phyloP scores from a whole-genome alignment of 2,797 vertebrate genomes.

The Harpagifer antarcticus region DNA sequence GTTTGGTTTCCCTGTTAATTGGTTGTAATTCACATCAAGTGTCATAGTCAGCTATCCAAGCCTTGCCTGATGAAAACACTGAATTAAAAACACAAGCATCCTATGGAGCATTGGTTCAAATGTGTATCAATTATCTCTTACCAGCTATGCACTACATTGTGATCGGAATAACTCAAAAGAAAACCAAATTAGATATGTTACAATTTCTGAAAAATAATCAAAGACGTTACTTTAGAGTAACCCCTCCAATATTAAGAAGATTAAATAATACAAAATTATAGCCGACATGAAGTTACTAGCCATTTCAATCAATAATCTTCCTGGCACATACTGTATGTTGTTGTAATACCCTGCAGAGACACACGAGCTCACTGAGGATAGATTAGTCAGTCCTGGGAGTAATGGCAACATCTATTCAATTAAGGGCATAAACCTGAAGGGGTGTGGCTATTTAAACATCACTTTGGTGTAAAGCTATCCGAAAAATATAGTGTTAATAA shows the following conservation, averaged over 20 bases:
- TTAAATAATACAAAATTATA: not conserved
- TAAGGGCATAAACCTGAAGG: no score
- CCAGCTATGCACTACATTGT: not conserved
- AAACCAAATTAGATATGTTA: not conserved
- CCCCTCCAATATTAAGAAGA: no score
- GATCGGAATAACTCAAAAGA: not conserved
- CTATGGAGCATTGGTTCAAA: no score
- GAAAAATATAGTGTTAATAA: no score
- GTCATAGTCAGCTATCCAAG: no score
- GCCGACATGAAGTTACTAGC: not conserved
- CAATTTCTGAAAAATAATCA: not conserved
- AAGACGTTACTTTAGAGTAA: not conserved
- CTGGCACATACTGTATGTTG: not conserved
- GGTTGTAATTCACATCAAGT: not conserved
- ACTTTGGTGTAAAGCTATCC: no score
- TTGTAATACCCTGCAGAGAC: constrained; percentile 32
- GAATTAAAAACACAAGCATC: not conserved
- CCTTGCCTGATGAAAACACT: no score
- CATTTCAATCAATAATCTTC: no score
- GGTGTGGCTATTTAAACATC: no score
- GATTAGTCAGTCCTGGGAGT: not conserved
- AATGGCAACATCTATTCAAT: not conserved
- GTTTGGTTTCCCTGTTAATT: no score
- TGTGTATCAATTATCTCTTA: not conserved
- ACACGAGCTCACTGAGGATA: constrained; percentile 28